Conservation (phyloP, 2,888 invertebrate species). For the Nesidiocoris tenuis region DNA sequence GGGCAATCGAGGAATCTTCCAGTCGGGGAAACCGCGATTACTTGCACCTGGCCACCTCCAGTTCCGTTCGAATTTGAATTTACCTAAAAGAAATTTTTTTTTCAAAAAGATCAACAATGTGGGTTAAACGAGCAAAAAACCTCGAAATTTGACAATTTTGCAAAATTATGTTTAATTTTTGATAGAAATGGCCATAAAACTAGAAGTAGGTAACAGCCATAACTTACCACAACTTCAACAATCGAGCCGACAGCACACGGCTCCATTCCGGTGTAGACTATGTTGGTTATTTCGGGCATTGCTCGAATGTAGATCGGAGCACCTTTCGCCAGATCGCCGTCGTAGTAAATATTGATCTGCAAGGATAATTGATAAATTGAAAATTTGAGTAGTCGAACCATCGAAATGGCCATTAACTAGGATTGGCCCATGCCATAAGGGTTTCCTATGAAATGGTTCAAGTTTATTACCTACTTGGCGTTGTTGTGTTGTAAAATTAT, state of each 20-base stretch:
- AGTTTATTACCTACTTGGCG: too few species aligned
- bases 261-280: slow-evolving; percentile 88
- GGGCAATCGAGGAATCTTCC: slow-evolving; percentile 79
- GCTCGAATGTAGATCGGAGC: slow-evolving; percentile 78
- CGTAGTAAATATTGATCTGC: slow-evolving; percentile 62
- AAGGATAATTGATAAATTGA: not conserved
- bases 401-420: too few species aligned
- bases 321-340: slow-evolving; percentile 61
- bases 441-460: too few species aligned
- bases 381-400: too few species aligned
- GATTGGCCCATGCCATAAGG: too few species aligned
- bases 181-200: too few species aligned
- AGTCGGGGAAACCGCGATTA: slow-evolving; percentile 88
- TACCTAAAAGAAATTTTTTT: slow-evolving; percentile 42
- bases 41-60: slow-evolving; percentile 77
- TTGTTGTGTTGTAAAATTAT: too few species aligned
- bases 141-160: not conserved
- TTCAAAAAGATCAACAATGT: too few species aligned
- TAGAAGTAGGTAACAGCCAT: too few species aligned
- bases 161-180: too few species aligned
- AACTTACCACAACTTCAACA: slow-evolving; percentile 82
- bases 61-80: slow-evolving; percentile 64
- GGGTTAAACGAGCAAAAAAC: not conserved
- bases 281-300: slow-evolving; percentile 80
- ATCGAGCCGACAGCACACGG: slow-evolving; percentile 93